Base-by-base conservation (phyloP, 2,888 invertebrate genomes). In the Pollenia labialis region DNA sequence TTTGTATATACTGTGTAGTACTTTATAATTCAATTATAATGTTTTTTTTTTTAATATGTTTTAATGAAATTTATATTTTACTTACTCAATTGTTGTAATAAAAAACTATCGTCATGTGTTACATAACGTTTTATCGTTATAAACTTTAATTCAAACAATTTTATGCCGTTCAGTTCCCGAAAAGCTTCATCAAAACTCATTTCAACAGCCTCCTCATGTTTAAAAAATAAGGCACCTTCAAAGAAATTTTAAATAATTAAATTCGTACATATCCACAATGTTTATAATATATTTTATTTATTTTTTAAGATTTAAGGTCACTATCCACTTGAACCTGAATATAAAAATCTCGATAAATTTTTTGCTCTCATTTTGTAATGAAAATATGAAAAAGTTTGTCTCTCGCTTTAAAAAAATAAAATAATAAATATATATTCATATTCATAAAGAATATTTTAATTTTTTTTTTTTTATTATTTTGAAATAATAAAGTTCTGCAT, bases 181-280 rank as follows among this genome's bases (percentile, higher is more conserved):
- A 95, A 92, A 4, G 95, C 95, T 88, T 94, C 93, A 81, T 93
- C 93, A 90, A 96, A 95, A 60, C 95, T 95, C 7, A 95, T 92
- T 89, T 95, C 95, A 68, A 94, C 94, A 82, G 95, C 94, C 18
- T 92, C 91, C 88, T 94, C 94, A 87, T 94, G 93, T 68, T 94
- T 93, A 92, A 95, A 94, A 89, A 95, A 95, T 88, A 95, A 93
- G 32, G 91, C 93, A 60, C 93, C 93, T 93, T 40, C 10, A 82
- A 72, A n/a, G 42, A 50, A 14, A 54, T 32, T 32, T 32, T 6
- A 32, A 32, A 32, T 32, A 32, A 6, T 32, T 32, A 32, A 4
- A 32, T 32, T 32, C 32, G 32, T 32, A 32, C 32, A 32, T 32
- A 32, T 32, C 32, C 32, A 32, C 32, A 32, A 32, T 32, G 32